A percentile compares a stretch with the other conserved stretches of the same genome.
Conservation (phyloP, 2,113 vertebrate species). For the Saccopteryx leptura region DNA sequence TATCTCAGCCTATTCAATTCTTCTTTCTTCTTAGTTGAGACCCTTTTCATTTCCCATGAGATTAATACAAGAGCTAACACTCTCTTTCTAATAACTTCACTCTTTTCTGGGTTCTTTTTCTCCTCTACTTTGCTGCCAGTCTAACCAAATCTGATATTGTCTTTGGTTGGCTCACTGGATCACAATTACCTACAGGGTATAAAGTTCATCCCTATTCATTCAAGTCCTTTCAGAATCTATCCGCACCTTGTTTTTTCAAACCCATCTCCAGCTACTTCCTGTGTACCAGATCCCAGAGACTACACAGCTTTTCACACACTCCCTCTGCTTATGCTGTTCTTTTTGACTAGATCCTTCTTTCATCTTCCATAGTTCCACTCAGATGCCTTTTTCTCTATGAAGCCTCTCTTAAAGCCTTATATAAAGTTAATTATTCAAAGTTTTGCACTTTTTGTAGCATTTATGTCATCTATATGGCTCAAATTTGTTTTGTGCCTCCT, state of each 20-base stretch:
- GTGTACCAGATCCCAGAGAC: neutral
- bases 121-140: neutral
- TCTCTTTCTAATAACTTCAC: neutral
- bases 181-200: neutral
- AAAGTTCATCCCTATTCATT: neutral
- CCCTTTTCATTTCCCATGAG: neutral
- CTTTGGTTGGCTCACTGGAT: neutral
- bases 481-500: neutral
- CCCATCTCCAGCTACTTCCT: neutral
- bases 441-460: neutral
- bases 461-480: neutral
- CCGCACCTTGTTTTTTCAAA: neutral
- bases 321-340: neutral
- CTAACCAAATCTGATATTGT: neutral
- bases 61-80: neutral
- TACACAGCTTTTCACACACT: neutral
- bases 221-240: neutral
- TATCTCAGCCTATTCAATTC: neutral
- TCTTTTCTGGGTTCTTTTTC: neutral
- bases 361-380: neutral
- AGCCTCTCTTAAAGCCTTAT: neutral
- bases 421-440: neutral
- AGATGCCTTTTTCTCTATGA: neutral
- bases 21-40: neutral
- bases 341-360: neutral